phyloP scores from a whole-genome alignment of 2,888 invertebrate genomes.

The Melieria picta region DNA sequence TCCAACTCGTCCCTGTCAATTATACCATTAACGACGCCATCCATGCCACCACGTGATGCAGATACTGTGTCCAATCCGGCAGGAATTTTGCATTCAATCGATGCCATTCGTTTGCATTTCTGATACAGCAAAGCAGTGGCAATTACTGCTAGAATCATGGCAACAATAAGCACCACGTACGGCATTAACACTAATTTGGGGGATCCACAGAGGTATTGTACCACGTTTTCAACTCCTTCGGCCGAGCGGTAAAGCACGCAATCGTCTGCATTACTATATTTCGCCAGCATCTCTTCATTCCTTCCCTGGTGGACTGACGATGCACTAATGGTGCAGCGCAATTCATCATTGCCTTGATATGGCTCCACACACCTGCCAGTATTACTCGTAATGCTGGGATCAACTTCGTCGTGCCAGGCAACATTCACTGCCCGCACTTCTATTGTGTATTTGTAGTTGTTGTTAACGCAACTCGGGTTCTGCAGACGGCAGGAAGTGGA shows the following conservation, averaged over 20 bases:
- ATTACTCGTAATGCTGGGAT: slow-evolving; percentile 44
- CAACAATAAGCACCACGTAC: slow-evolving; percentile 21
- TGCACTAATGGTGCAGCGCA: slow-evolving; percentile 38
- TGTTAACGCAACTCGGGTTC: slow-evolving; percentile 47
- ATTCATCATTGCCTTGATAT: slow-evolving; percentile 37
- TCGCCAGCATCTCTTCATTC: slow-evolving; percentile 14
- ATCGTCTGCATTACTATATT: slow-evolving; percentile 22
- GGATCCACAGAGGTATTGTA: slow-evolving; percentile 27
- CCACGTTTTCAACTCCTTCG: slow-evolving; percentile 40
- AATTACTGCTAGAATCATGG: slow-evolving; percentile 40
- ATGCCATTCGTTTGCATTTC: slow-evolving; percentile 49
- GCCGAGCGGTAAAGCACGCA: slow-evolving; percentile 44
- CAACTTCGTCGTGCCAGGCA: slow-evolving; percentile 41
- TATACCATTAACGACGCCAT: too few relatives aligned
- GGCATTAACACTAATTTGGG: too few relatives aligned
- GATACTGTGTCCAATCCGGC: not conserved
- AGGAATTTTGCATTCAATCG: slow-evolving; percentile 18
- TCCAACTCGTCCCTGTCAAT: too few relatives aligned
- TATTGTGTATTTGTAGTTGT: slow-evolving; percentile 43
- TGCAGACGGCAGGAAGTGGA: slow-evolving; percentile 44
- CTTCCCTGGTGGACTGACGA: slow-evolving; percentile 16
- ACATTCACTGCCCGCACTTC: slow-evolving; percentile 55
- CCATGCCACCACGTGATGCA: too few relatives aligned
- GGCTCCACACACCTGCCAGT: slow-evolving; percentile 22
- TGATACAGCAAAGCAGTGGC: slow-evolving; percentile 43